phyloP scores from a whole-genome alignment of 2,888 invertebrate genomes.

The Leptarthrus brevirostris region DNA sequence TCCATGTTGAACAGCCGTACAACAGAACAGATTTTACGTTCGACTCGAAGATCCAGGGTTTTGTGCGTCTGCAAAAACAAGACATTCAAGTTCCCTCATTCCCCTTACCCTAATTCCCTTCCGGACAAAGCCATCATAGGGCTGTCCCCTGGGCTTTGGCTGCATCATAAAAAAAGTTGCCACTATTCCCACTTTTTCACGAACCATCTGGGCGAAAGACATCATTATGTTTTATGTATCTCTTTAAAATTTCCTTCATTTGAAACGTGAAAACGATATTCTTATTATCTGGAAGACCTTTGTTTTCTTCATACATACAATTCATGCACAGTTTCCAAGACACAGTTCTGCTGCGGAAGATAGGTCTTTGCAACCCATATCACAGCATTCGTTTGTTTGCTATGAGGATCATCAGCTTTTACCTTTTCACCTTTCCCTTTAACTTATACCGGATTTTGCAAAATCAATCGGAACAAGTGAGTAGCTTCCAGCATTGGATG shows the following conservation, averaged over 20 bases:
- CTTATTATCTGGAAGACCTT: conserved; percentile 91
- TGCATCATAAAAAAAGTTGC: too few species aligned
- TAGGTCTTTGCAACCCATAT: conserved; percentile 96
- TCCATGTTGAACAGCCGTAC: too few species aligned
- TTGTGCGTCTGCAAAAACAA: too few species aligned
- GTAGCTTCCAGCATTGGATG: conserved; percentile 92
- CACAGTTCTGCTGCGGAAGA: conserved; percentile 93
- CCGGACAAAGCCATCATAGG: too few species aligned
- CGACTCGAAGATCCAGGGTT: too few species aligned
- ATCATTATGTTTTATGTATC: conserved; percentile 96
- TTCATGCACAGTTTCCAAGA: conserved; percentile 85
- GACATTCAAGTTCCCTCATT: too few species aligned
- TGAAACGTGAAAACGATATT: conserved; percentile 81
- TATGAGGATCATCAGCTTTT: conserved; percentile 68
- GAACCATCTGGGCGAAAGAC: conserved; percentile 95
- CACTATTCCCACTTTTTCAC: too few species aligned
- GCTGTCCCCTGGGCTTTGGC: too few species aligned
- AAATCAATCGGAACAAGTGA: conserved; percentile 87
- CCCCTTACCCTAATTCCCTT: too few species aligned
- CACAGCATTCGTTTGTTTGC: conserved; percentile 82
- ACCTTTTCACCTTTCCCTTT: conserved; percentile 73
- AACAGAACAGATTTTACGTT: too few species aligned
- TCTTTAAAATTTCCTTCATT: conserved; percentile 82
- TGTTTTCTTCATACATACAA: conserved; percentile 72
- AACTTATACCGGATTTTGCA: conserved; percentile 79